Base-by-base conservation (phyloP, 2,797 vertebrate genomes). In the Macrochelys suwanniensis region DNA sequence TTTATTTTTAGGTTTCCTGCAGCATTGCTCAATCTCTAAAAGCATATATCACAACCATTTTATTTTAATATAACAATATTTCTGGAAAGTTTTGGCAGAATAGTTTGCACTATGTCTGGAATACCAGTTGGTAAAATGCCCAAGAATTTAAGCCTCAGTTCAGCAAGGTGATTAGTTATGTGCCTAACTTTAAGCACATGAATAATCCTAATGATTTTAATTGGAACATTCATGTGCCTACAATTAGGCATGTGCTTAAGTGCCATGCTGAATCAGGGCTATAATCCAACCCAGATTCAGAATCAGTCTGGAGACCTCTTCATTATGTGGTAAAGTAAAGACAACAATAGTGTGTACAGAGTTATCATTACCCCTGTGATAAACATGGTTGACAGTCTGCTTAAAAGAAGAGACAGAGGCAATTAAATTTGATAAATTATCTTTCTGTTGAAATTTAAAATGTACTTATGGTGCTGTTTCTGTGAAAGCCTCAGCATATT, bases 81-180 rank as follows among this genome's bases (percentile, higher is more conserved):
- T 54, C 51, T 49, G 65, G 79, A n/a, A 4, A 65, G 13, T 19
- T 82, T 42, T 68, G 37, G 6, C 31, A 76, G 42, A 47, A 26
- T 47, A 47, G 21, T 11, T 26, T 4, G 8, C 12, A n/a, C 37
- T 49, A 26, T 37, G 16, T 81, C 33, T 81, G 23, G 82, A 82
- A 82, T 49, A 59, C 0, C 3, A 42, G 45, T n/a, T 80, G 76
- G 11, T 42, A 51, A 16, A 6, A 0, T 0, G 2, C 47, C 50
- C 25, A 47, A 49, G 50, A 61, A 45, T 13, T 1, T 8, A 80
- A 84, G 8, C 57, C 57, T 37, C 45, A 17, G 21, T 1, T 87
- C 80, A 84, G n/a, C 26, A n/a, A 59, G 31, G n/a, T 45, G 17
- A 50, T 81, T 54, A 53, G 37, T 26, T 25, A 80, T 61, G 33